Base-by-base conservation (phyloP, 2,888 invertebrate species). In the Caradrina clavipalpis region DNA sequence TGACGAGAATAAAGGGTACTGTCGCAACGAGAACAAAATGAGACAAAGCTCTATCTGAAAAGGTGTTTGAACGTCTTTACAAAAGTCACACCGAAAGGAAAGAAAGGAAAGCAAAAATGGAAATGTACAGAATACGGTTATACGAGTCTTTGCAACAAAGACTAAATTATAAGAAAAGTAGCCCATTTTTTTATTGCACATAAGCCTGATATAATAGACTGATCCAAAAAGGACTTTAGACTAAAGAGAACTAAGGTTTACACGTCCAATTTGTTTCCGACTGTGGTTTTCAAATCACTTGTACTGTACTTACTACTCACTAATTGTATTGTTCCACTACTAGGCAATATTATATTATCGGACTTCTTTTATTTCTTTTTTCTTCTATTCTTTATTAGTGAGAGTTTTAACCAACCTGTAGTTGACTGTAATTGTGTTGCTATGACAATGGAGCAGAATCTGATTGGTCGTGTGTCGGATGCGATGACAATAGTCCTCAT, bases 131-230 rank as follows among this genome's bases (percentile, higher is more conserved):
- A 55, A 68, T 35, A 69, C 56, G 15, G 19, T 17, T 39, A 68
- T 35, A 69, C 56, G 15, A 17, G n/a, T 39, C 68, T 75, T 10
- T 67, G 49, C 58, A 56, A 51, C 70, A 69, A 53, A 69, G 26
- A 56, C 11, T 21, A 55, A 76, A 53, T 60, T 73, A 61, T 17
- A 57, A 53, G 60, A 53, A 45, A 69, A 69, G 31, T 60, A 69
- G 39, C 47, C 60, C 10, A 73, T 73, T 69, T 70, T 73, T 57
- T 57, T 61, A 70, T 70, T 60, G 70, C 56, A 50, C 59, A 59
- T 55, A 71, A 63, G 63, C 50, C 58, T 51, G 50, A 60, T 57
- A 60, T 63, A 72, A 78, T 60, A 51, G 59, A 64, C 39, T 55
- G 42, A 59, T 53, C 42, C 21, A 58, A 69, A 39, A 42, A 58